Evolutionary conservation across 2,888 invertebrate genomes (phyloP).

Genomic region (Thecophora atra): DNA sequence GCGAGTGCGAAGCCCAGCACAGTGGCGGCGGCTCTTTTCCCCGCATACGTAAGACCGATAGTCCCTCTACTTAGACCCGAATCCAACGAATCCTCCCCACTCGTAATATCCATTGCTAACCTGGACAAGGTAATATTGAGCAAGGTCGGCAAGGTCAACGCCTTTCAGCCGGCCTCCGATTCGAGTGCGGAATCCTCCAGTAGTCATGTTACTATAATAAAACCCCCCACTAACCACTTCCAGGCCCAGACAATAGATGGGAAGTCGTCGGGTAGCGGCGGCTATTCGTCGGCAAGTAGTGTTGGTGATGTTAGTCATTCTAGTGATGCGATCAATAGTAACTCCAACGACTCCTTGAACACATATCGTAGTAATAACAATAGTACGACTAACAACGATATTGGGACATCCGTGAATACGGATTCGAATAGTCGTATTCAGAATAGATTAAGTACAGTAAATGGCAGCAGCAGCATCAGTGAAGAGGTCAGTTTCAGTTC

Average conservation of each 20-base stretch:
- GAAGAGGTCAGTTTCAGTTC: conserved; percentile 60
- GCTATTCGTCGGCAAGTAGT: conserved; percentile 36
- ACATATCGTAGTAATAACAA: not conserved
- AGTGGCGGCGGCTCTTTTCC: conserved; percentile 47
- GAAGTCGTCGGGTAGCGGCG: conserved; percentile 12
- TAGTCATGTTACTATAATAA: conserved; percentile 55
- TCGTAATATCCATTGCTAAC: conserved; percentile 66
- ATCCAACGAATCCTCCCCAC: conserved; percentile 65
- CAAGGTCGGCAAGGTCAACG: conserved; percentile 57
- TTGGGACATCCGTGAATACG: conserved; percentile 35
- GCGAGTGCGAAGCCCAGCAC: conserved; percentile 43
- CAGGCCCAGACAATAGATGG: not conserved
- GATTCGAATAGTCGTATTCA: conserved; percentile 37
- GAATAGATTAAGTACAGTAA: conserved; percentile 42
- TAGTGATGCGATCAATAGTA: conserved; percentile 18
- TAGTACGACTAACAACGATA: conserved; percentile 48
- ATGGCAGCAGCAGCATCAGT: conserved; percentile 50
- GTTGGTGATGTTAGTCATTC: conserved; percentile 41
- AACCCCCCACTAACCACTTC: conserved; percentile 49
- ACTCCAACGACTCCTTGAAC: conserved; percentile 46
- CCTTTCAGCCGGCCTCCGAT: conserved; percentile 44
- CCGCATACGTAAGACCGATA: conserved; percentile 62
- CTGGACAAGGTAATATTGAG: conserved; percentile 65
- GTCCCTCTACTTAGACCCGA: conserved; percentile 64
- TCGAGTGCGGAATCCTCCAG: conserved; percentile 59